These are phyloP conservation scores for Apus apus DNA, from an alignment of 2,113 vertebrate species.

Conservation along the genomic window DNA sequence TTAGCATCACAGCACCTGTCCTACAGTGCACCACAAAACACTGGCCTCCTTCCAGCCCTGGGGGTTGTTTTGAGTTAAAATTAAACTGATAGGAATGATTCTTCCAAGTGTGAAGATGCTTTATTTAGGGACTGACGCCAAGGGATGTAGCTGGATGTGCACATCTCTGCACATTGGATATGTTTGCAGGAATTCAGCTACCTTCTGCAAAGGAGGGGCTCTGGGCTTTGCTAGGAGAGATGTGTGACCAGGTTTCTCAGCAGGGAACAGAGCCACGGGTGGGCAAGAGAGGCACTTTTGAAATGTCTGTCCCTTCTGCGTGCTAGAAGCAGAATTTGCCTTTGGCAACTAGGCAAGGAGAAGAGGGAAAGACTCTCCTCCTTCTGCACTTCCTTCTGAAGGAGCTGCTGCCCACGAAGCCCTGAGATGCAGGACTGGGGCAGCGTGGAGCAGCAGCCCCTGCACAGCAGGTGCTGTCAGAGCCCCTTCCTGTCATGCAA, in stretches of 20 bases:
- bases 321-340: not conserved
- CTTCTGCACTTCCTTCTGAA: not conserved
- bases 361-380: not conserved
- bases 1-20: not conserved
- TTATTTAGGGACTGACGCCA: not conserved
- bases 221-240: not conserved
- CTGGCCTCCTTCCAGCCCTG: not conserved
- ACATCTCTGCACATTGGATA: not conserved
- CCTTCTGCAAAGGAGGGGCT: not conserved
- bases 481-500: not conserved
- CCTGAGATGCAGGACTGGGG: not conserved
- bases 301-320: not conserved
- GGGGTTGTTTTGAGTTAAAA: not conserved
- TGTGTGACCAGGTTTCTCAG: fast-evolving
- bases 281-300: fast-evolving
- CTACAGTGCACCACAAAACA: not conserved
- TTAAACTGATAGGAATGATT: not conserved
- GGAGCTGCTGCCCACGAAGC: not conserved
- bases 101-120: not conserved
- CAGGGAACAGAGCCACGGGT: not conserved
- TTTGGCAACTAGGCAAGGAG: not conserved
- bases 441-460: not conserved
- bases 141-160: not conserved
- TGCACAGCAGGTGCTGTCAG: not conserved
- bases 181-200: fast-evolving